Percentiles rank a stretch among this genome's conserved stretches.
These are phyloP conservation scores for Heliconius hewitsoni DNA, from an alignment of 1,140 invertebrate genomes.

Conservation along the genomic window DNA sequence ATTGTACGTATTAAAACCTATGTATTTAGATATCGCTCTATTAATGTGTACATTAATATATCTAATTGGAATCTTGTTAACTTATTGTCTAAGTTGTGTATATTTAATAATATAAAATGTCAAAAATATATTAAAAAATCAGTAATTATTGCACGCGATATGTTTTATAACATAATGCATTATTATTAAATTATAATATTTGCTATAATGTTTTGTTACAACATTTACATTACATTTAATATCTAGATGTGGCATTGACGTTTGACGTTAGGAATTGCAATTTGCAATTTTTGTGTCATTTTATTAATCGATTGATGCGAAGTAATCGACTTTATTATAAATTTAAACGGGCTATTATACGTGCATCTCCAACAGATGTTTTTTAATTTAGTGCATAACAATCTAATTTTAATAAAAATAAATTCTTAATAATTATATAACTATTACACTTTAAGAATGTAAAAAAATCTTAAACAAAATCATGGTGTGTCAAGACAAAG, in stretches of 20 bases:
- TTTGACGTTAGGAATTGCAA: slow-evolving; percentile 7
- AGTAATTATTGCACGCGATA: slow-evolving; percentile 27
- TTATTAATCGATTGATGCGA: background rate
- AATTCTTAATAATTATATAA: no score
- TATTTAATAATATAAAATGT: background rate
- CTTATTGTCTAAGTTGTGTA: slow-evolving; percentile 35
- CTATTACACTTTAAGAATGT: no score
- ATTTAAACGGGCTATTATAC: no score
- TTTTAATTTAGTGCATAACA: no score
- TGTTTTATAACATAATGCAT: slow-evolving; percentile 25
- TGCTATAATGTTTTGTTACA: slow-evolving; percentile 19
- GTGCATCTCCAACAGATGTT: no score
- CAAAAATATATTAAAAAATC: slow-evolving; percentile 8
- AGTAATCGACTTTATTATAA: background rate
- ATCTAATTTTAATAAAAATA: no score
- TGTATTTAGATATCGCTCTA: slow-evolving; percentile 27
- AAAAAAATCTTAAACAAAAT: no score
- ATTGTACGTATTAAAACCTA: slow-evolving; percentile 25
- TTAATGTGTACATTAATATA: slow-evolving; percentile 22
- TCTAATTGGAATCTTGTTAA: slow-evolving; percentile 45
- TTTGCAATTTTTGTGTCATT: slow-evolving; percentile 3
- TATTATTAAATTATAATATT: slow-evolving; percentile 25
- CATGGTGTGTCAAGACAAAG: no score
- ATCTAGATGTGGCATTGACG: slow-evolving; percentile 4
- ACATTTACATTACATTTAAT: slow-evolving; percentile 16